Evolutionary conservation across 2,797 vertebrate genomes (phyloP).

Genomic region (Phataginus tricuspis): DNA sequence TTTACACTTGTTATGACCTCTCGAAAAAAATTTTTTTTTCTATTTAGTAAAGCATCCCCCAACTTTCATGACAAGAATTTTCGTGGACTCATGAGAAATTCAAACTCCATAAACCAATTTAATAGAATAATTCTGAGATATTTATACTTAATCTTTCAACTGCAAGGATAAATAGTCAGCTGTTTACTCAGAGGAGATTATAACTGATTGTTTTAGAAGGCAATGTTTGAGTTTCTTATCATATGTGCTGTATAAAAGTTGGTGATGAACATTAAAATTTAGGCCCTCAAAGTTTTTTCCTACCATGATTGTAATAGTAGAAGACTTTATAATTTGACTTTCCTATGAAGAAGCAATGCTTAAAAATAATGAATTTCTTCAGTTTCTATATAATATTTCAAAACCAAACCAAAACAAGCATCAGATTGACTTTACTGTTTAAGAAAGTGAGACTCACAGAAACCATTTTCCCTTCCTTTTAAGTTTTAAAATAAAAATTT

Average conservation of each 20-base stretch:
- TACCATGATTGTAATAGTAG: neutral
- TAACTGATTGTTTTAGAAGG: slow-evolving; percentile 1
- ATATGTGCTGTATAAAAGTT: neutral
- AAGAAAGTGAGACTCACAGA: neutral
- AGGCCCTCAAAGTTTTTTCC: neutral
- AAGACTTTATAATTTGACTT: neutral
- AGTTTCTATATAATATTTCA: neutral
- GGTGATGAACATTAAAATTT: neutral
- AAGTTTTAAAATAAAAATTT: neutral
- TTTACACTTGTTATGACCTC: neutral
- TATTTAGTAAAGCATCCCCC: neutral
- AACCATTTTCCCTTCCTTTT: neutral
- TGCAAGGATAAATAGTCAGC: neutral
- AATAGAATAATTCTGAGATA: neutral
- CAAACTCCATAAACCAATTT: neutral
- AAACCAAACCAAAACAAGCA: neutral
- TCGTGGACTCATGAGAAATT: neutral
- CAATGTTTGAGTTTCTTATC: neutral
- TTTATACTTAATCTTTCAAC: slow-evolving; percentile 28
- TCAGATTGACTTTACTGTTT: neutral
- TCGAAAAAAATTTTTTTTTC: neutral
- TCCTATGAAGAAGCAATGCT: neutral
- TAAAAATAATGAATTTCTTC: neutral
- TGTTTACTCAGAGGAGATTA: neutral
- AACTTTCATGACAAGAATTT: slow-evolving; percentile 15